Evolutionary conservation across 2,797 vertebrate species (phyloP).

Genomic region (Lindbergichthys nudifrons): DNA sequence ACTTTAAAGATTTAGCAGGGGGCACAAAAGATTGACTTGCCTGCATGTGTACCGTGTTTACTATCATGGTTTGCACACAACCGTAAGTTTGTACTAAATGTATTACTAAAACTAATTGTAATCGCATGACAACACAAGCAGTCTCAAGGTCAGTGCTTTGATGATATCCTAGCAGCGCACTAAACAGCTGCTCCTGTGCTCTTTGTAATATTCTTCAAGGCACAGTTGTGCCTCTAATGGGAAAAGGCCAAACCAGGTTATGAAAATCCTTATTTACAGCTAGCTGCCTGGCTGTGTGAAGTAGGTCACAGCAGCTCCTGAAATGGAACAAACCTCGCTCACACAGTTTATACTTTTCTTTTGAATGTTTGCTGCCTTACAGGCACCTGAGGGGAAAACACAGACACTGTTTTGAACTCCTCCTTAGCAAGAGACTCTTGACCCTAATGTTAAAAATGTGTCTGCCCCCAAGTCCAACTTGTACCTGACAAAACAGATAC

Average conservation of each 20-base stretch:
- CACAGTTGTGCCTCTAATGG: constrained; percentile 76
- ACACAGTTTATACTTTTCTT: constrained; percentile 71
- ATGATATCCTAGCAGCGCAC: constrained; percentile 63
- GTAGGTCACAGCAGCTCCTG: constrained; percentile 80
- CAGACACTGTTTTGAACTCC: constrained; percentile 59
- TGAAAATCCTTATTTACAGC: constrained; percentile 83
- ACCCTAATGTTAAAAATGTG: constrained; percentile 39
- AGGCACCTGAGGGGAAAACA: constrained; percentile 65
- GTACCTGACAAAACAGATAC: constrained; percentile 30
- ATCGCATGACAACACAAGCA: constrained; percentile 51
- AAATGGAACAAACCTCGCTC: constrained; percentile 75
- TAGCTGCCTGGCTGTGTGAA: constrained; percentile 79
- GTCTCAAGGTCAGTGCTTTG: constrained; percentile 64
- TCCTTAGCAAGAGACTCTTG: constrained; percentile 34
- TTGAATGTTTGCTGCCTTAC: constrained; percentile 60
- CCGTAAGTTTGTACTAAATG: constrained; percentile 42
- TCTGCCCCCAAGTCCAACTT: constrained; percentile 40
- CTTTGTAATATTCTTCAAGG: constrained; percentile 78
- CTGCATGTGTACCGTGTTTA: constrained; percentile 18
- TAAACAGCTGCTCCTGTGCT: constrained; percentile 64
- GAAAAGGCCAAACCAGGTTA: constrained; percentile 81
- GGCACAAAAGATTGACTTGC: constrained; percentile 15
- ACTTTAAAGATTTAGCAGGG: constrained; percentile 22
- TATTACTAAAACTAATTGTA: constrained; percentile 55
- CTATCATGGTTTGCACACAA: constrained; percentile 27